These are phyloP conservation scores for Rhinichthys klamathensis DNA, from an alignment of 2,113 vertebrate species.

Conservation along the genomic window DNA sequence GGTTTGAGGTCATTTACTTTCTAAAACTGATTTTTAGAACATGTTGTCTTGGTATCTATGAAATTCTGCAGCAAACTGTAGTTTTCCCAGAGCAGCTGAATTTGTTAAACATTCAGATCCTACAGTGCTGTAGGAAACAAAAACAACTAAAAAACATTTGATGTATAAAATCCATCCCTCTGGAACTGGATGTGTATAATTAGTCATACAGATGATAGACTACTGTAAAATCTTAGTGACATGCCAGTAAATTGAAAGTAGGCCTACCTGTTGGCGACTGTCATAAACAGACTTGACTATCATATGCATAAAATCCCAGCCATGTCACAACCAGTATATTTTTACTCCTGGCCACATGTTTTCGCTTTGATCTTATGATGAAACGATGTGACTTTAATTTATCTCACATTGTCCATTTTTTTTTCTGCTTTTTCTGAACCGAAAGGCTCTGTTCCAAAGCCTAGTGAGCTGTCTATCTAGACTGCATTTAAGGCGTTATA, in stretches of 20 bases:
- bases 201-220: conserved; percentile 40
- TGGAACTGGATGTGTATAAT: conserved; percentile 33
- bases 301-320: neutral
- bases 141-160: neutral
- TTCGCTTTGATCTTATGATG: conserved; percentile 29
- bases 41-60: neutral
- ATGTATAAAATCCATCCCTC: conserved; percentile 14
- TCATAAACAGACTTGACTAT: conserved; percentile 16
- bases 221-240: conserved; percentile 35
- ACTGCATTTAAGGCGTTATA: neutral
- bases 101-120: neutral
- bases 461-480: neutral
- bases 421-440: neutral
- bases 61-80: neutral
- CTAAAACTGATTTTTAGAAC: neutral
- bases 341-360: neutral
- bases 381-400: conserved; percentile 11
- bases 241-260: conserved; percentile 26
- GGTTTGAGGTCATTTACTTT: neutral
- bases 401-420: neutral
- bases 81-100: neutral
- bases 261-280: conserved; percentile 17
- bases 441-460: neutral
- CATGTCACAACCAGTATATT: conserved; percentile 29
- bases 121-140: neutral